Evolutionary conservation across 2,888 invertebrate genomes (phyloP), one percentile per base, ranked within the genome.

Genomic region (Metacarcinus magister): DNA sequence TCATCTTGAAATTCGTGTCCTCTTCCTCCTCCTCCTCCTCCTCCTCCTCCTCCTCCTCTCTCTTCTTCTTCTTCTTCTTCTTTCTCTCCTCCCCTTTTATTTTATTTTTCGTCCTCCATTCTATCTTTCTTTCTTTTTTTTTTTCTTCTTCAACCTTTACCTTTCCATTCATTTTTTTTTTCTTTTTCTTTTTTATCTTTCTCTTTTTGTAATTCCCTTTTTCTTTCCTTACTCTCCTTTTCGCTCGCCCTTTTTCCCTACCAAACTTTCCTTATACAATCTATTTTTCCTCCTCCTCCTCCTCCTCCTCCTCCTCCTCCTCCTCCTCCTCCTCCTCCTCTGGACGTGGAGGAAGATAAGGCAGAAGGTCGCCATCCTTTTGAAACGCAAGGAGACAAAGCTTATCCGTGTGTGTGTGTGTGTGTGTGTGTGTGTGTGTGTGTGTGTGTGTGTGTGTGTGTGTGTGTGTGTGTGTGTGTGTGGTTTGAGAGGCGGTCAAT

Each of bases 401-500:
- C 10, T 67, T 67, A 32, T 32, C 32, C 10, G 28, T 82, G 82
- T 82, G 32, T 32, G 82, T 82, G 82, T 82, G 82, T 82, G 82
- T 82, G 82, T 82, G 82, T 32, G 82, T 32, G 82, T 32, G 82
- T 32, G 82, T 67, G 67, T 67, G 67, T 67, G 67, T 67, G 67
- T 67, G 67, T 67, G 67, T 67, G 67, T 67, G 67, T 67, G 67
- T 67, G 67, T 67, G 67, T 67, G 67, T 67, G 67, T 67, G 67
- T 67, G 67, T 67, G 67, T 67, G 67, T 67, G 67, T 67, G 67
- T 67, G 67, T 67, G 67, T 67, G 67, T 67, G 67, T 67, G 67
- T 67, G 67, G 67, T 67, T 19, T n/a, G 67, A 16, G 23, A 5
- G n/a, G 2, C 1, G 2, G 23, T 67, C 67, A 67, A 13, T 19